Conservation (phyloP, 2,888 invertebrate genomes). For the Matsumyia berberina region DNA sequence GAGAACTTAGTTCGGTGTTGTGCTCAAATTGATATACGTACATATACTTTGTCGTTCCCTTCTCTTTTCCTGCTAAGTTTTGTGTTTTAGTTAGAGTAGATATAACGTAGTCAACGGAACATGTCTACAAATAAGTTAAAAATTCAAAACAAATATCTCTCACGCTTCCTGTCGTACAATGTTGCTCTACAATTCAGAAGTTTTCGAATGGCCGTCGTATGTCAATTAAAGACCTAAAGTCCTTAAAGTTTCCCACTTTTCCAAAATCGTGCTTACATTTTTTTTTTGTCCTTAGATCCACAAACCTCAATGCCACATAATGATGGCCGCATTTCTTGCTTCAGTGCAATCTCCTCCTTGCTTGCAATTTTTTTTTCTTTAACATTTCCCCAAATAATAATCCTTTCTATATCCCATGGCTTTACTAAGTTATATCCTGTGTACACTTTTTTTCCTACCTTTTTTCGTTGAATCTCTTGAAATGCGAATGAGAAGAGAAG, state of each 20-base stretch:
- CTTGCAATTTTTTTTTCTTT: neutral
- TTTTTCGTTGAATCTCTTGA: neutral
- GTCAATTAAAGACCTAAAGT: neutral
- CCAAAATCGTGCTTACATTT: neutral
- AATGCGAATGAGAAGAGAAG: neutral
- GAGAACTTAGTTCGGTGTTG: too few species aligned
- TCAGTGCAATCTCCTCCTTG: neutral
- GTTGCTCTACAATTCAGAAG: too few species aligned
- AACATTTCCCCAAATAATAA: conserved; percentile 18
- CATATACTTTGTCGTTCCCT: too few species aligned
- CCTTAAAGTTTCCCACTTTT: neutral
- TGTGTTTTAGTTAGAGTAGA: too few species aligned
- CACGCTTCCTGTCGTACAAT: too few species aligned
- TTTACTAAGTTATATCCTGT: neutral
- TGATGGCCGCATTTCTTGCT: conserved; percentile 14
- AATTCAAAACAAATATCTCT: too few species aligned
- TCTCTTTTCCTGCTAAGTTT: too few species aligned
- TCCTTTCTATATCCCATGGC: conserved; percentile 3
- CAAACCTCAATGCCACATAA: conserved; percentile 2
- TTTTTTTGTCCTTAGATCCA: neutral
- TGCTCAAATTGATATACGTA: too few species aligned
- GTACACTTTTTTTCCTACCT: conserved; percentile 6
- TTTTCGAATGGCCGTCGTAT: too few species aligned
- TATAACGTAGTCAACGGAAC: too few species aligned
- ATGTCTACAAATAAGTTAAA: too few species aligned